Conservation (phyloP, 2,113 vertebrate genomes). For the Gnathonemus echidnorhynchus region DNA sequence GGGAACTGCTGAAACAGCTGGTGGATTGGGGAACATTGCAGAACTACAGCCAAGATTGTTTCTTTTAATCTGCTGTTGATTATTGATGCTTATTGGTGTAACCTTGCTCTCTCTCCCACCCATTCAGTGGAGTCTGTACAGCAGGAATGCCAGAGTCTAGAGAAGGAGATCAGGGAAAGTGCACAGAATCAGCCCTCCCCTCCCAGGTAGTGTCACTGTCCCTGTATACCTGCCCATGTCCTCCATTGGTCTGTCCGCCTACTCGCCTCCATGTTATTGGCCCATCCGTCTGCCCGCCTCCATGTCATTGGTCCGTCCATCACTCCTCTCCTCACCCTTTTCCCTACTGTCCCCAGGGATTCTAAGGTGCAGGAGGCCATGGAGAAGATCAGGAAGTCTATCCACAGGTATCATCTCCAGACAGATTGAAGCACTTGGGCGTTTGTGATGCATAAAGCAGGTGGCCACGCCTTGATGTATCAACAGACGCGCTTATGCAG, state of each 20-base stretch:
- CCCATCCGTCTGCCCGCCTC: not conserved
- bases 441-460: not conserved
- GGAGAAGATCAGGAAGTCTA: slow-evolving; percentile 43
- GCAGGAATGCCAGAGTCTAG: slow-evolving; percentile 43
- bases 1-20: not conserved
- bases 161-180: slow-evolving; percentile 39
- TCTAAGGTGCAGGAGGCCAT: slow-evolving; percentile 40
- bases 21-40: not conserved
- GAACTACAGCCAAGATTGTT: not conserved
- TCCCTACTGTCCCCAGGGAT: slow-evolving; percentile 32
- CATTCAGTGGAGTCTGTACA: slow-evolving; percentile 49
- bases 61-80: not conserved
- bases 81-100: not conserved
- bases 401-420: slow-evolving; percentile 43
- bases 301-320: not conserved
- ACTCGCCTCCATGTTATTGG: not conserved
- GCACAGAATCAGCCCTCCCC: not conserved
- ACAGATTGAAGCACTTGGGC: not conserved
- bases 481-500: not conserved
- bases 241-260: not conserved
- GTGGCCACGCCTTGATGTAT: not conserved
- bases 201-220: slow-evolving; percentile 39
- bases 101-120: not conserved
- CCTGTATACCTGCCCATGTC: not conserved
- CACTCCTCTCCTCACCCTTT: not conserved